Percentiles rank a stretch among this genome's conserved stretches.
phyloP scores from a whole-genome alignment of 1,140 invertebrate genomes.

The Habropoda laboriosa region DNA sequence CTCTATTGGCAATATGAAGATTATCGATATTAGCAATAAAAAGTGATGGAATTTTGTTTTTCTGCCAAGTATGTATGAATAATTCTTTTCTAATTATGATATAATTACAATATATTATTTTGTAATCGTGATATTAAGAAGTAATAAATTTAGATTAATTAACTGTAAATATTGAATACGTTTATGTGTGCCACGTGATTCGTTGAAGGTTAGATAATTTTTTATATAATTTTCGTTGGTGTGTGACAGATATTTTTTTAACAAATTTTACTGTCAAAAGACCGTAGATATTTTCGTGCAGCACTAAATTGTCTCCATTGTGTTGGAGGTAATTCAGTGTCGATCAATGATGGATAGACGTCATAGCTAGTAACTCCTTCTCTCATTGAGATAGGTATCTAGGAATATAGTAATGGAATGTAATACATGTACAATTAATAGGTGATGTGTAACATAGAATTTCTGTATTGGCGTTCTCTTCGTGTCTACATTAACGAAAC shows the following conservation, averaged over 20 bases:
- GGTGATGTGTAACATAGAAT: slow-evolving; percentile 54
- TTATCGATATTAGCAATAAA: too few relatives aligned
- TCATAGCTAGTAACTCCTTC: slow-evolving; percentile 31
- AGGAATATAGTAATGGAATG: slow-evolving; percentile 61
- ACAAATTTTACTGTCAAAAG: neutral
- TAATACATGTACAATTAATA: slow-evolving; percentile 52
- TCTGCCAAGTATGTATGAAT: too few relatives aligned
- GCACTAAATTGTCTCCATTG: neutral
- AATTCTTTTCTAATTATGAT: too few relatives aligned
- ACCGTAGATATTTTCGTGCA: neutral
- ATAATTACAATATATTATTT: too few relatives aligned
- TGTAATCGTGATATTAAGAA: too few relatives aligned
- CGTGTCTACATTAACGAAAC: slow-evolving; percentile 60
- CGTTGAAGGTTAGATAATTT: too few relatives aligned
- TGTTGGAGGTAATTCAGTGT: slow-evolving; percentile 13
- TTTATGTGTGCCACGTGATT: too few relatives aligned
- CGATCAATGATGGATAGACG: slow-evolving; percentile 54
- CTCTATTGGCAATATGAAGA: neutral
- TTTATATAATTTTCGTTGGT: too few relatives aligned
- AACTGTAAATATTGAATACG: too few relatives aligned
- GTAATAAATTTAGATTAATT: too few relatives aligned
- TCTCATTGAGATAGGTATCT: slow-evolving; percentile 42
- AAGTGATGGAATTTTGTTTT: too few relatives aligned
- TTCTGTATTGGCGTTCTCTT: slow-evolving; percentile 47
- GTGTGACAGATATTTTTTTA: too few relatives aligned